Evolutionary conservation across 2,888 invertebrate species (phyloP), one percentile per base, ranked within the genome.

Genomic region (Cryptocephalus moraei): DNA sequence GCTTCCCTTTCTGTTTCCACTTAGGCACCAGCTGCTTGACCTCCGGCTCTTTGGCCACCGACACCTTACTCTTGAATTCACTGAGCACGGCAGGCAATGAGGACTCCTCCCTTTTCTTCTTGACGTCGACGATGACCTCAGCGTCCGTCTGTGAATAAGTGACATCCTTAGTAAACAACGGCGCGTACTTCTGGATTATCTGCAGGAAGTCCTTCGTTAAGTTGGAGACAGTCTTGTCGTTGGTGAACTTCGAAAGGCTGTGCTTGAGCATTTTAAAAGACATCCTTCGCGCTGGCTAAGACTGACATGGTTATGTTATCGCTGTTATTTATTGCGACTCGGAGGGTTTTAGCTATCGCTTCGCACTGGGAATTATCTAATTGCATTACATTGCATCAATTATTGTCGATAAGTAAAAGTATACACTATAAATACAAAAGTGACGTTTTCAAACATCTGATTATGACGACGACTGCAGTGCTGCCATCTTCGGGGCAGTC

Each of bases 171-270:
- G 48, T 60, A 8, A 64, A 52, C 1, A 22, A 22, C 22, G 65
- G 62, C 38, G 67, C 65, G 12, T 73, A 55, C 57, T 70, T 75
- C 52, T 75, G 72, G 14, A 75, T 56, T 10, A 71, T 55, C 3
- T 70, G 67, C 1, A 70, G 58, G 66, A 74, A 71, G 44, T 76
- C 73, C 54, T 72, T 75, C 48, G 66, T 72, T 4, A 75, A 43
- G 6, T 64, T 56, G 12, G 69, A 61, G 11, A 72, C 48, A 41
- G 65, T 68, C 50, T 68, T 73, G 31, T 74, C 71, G 33, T 64
- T 68, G 9, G 68, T 65, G 11, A 69, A 59, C 56, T 72, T 74
- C 11, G 62, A 60, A 0, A 74, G 47, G 48, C 71, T 69, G 11
- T 73, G 71, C 53, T 70, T 73, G 4, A 76, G 50, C 40, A 72